Evolutionary conservation across 2,888 invertebrate species (phyloP).

Genomic region (Carcina quercana): DNA sequence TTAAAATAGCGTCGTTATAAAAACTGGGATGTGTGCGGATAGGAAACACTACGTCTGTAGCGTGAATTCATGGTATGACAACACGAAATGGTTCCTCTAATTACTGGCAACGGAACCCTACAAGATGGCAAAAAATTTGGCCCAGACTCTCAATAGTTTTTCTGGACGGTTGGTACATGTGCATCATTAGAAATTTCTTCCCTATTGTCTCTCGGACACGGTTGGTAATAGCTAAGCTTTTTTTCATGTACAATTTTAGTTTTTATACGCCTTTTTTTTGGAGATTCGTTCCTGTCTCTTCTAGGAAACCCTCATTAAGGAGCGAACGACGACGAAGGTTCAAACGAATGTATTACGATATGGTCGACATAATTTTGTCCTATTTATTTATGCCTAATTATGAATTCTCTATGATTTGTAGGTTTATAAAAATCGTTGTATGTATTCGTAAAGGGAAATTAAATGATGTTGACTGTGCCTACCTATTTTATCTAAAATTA

Average conservation of each 20-base stretch:
- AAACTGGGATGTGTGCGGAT: no score
- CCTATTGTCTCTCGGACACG: conserved; percentile 2
- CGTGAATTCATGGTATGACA: no score
- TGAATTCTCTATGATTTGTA: no score
- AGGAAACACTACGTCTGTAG: no score
- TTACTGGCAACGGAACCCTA: no score
- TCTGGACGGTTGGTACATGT: conserved; percentile 1
- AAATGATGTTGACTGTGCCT: no score
- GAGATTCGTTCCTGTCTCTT: conserved; percentile 31
- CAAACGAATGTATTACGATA: conserved; percentile 32
- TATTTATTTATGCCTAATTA: conserved; percentile 22
- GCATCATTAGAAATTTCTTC: conserved; percentile 3
- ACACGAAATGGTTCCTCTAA: no score
- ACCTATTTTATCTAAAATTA: no score
- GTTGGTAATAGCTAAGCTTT: conserved; percentile 10
- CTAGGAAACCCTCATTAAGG: conserved; percentile 55
- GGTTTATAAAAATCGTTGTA: no score
- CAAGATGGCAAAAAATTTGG: conserved; percentile 36
- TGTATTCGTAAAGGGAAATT: no score
- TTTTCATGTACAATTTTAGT: conserved; percentile 17
- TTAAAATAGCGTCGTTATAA: no score
- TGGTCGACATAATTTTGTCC: conserved; percentile 23
- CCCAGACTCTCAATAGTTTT: no score
- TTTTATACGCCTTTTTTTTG: conserved; percentile 25
- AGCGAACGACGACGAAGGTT: conserved; percentile 24